Conservation (phyloP, 2,888 invertebrate genomes). For the Nephrotoma appendiculata region DNA sequence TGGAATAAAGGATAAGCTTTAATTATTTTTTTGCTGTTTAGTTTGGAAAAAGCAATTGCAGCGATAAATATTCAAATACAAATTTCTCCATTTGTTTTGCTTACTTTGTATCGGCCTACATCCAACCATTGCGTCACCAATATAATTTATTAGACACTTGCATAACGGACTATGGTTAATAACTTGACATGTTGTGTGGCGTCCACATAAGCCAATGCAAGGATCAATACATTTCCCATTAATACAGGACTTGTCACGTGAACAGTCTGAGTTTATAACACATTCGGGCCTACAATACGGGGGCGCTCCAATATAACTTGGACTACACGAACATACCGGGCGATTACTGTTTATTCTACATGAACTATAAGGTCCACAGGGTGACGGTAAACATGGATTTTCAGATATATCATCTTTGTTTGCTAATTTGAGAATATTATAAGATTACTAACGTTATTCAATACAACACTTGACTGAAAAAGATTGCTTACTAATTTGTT, state of each 20-base stretch:
- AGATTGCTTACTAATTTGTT: slow-evolving; percentile 28
- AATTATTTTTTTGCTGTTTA: background rate
- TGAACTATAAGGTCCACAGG: slow-evolving; percentile 37
- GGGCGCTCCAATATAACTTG: slow-evolving; percentile 53
- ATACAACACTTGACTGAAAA: background rate
- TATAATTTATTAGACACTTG: slow-evolving; percentile 48
- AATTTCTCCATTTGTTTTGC: slow-evolving; percentile 15
- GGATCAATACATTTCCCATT: slow-evolving; percentile 64
- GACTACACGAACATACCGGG: slow-evolving; percentile 59
- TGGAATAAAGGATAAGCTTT: background rate
- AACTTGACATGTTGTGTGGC: slow-evolving; percentile 54
- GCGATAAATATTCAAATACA: background rate
- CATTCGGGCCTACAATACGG: slow-evolving; percentile 67
- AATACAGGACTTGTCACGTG: slow-evolving; percentile 53
- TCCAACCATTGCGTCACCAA: slow-evolving; percentile 63
- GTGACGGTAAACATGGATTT: slow-evolving; percentile 35
- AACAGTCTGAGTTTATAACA: slow-evolving; percentile 58
- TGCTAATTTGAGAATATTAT: slow-evolving; percentile 4
- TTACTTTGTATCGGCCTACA: slow-evolving; percentile 38
- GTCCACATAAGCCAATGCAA: slow-evolving; percentile 59
- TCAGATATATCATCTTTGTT: slow-evolving; percentile 7
- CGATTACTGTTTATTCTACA: slow-evolving; percentile 42
- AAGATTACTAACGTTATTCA: background rate
- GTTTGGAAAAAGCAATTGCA: background rate
- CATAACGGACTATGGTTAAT: slow-evolving; percentile 67